These are phyloP conservation scores for Hydropotes inermis DNA, from an alignment of 2,113 vertebrate genomes.

Conservation along the genomic window DNA sequence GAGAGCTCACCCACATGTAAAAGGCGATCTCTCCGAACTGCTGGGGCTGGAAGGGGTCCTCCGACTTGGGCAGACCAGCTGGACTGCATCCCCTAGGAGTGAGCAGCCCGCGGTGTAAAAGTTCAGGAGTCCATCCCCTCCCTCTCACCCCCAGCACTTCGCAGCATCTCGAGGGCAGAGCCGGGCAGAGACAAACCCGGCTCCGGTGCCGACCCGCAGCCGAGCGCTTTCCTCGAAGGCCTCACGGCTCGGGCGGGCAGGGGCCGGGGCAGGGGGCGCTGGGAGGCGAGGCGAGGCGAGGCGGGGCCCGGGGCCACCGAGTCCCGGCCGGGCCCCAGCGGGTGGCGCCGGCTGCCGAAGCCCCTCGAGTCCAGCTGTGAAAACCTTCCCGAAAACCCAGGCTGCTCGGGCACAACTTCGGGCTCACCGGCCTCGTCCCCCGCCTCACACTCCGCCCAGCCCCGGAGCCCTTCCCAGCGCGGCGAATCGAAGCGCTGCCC, in stretches of 20 bases:
- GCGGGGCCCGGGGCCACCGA: neutral
- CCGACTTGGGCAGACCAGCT: neutral
- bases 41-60: neutral
- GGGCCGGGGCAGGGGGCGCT: neutral
- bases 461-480: neutral
- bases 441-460: neutral
- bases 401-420: constrained; percentile 31
- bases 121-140: neutral
- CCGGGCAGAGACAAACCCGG: neutral
- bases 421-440: neutral
- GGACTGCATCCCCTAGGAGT: neutral
- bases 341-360: neutral
- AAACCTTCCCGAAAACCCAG: neutral
- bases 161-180: neutral
- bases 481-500: neutral
- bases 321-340: neutral
- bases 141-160: neutral
- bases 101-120: neutral
- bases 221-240: constrained; percentile 33
- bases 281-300: neutral
- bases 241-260: neutral
- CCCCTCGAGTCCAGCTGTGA: neutral
- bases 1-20: neutral
- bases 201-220: neutral
- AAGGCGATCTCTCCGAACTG: neutral